Conservation (phyloP, 1,140 invertebrate species). For the Eriocheir sinensis region DNA sequence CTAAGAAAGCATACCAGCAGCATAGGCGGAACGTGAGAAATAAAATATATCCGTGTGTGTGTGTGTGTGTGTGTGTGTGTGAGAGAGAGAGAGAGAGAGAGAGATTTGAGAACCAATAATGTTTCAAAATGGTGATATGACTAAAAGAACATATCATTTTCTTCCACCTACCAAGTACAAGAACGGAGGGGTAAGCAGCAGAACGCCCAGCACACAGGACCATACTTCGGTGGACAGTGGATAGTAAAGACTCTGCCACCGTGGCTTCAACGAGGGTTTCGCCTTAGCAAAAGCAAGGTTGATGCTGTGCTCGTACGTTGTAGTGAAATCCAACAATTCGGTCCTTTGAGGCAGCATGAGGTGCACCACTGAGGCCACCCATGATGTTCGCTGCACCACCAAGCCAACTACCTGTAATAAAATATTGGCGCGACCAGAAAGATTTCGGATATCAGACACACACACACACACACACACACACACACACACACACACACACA, state of each 20-base stretch:
- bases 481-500: background rate
- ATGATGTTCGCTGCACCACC: conserved; percentile 34
- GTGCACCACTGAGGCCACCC: conserved; percentile 61
- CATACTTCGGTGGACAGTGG: conserved; percentile 33
- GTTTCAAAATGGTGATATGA: too few relatives aligned
- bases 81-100: too few relatives aligned
- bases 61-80: too few relatives aligned
- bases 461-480: conserved; percentile 2
- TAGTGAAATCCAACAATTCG: conserved; percentile 29
- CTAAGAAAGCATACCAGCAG: too few relatives aligned
- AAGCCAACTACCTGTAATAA: conserved; percentile 26
- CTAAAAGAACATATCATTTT: too few relatives aligned
- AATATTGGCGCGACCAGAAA: background rate
- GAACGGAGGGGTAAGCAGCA: background rate
- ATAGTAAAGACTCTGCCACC: conserved; percentile 64
- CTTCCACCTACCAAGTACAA: background rate
- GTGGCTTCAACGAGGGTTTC: conserved; percentile 47
- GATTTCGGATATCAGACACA: background rate
- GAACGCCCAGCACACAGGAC: background rate
- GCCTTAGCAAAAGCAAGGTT: conserved; percentile 58
- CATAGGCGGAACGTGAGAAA: too few relatives aligned
- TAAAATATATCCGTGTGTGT: too few relatives aligned
- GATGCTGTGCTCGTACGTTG: conserved; percentile 53
- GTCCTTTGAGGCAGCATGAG: conserved; percentile 42
- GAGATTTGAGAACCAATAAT: too few relatives aligned